These are phyloP conservation scores for Macropodus opercularis DNA, from an alignment of 2,797 vertebrate species.

Conservation along the genomic window DNA sequence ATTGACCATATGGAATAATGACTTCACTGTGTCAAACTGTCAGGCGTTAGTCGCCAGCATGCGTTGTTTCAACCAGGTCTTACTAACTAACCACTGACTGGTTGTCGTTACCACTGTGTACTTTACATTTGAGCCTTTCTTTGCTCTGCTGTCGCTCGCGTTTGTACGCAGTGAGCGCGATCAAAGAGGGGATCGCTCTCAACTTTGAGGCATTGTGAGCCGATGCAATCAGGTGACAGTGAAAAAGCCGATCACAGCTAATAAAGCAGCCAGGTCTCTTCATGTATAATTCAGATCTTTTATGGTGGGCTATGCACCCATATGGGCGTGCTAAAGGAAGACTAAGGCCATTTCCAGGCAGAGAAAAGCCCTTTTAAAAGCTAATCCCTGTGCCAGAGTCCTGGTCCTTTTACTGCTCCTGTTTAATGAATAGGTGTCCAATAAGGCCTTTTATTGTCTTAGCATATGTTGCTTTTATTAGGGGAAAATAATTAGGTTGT, in stretches of 20 bases:
- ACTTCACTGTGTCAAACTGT: slow-evolving; percentile 73
- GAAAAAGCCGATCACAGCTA: slow-evolving; percentile 76
- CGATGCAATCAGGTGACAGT: slow-evolving; percentile 72
- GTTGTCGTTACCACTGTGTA: slow-evolving; percentile 60
- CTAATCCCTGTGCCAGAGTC: slow-evolving; percentile 81
- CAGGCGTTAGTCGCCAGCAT: slow-evolving; percentile 58
- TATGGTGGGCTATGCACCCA: slow-evolving; percentile 78
- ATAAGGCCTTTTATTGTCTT: slow-evolving; percentile 99
- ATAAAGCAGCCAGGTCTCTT: slow-evolving; percentile 82
- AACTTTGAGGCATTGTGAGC: slow-evolving; percentile 52
- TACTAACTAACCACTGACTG: slow-evolving; percentile 68
- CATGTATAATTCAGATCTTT: slow-evolving; percentile 86
- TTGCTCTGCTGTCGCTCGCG: slow-evolving; percentile 12
- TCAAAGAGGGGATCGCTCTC: slow-evolving; percentile 20
- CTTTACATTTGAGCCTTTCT: slow-evolving; percentile 51
- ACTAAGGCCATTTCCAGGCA: slow-evolving; percentile 80
- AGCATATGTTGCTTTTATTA: slow-evolving; percentile 99
- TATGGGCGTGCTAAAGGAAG: slow-evolving; percentile 78
- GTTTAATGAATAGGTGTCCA: slow-evolving; percentile 95
- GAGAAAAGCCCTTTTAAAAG: slow-evolving; percentile 84
- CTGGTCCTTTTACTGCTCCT: slow-evolving; percentile 84
- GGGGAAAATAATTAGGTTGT: slow-evolving; percentile 99
- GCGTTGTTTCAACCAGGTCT: slow-evolving; percentile 65
- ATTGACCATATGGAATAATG: slow-evolving; percentile 80
- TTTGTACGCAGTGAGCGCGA: slow-evolving; percentile 7